Conservation (phyloP, 2,113 vertebrate species). For the Agapornis roseicollis region DNA sequence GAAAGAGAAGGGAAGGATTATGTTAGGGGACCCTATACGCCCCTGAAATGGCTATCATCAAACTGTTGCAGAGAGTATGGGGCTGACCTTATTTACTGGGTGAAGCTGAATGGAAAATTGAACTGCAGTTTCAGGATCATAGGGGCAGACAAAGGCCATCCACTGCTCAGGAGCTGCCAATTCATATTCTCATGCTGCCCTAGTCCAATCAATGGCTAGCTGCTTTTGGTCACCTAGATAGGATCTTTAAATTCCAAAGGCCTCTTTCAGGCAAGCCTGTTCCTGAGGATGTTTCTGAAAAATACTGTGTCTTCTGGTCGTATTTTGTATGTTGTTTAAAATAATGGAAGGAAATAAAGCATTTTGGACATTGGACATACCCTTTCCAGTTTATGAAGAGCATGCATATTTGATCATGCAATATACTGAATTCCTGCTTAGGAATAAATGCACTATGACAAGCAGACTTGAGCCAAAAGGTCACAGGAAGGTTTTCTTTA, state of each 20-base stretch:
- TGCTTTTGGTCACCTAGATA: neutral
- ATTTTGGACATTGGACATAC: neutral
- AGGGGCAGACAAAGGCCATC: constrained; percentile 4
- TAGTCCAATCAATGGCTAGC: neutral
- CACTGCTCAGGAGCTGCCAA: neutral
- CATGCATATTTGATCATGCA: neutral
- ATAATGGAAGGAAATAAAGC: neutral
- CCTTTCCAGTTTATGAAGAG: neutral
- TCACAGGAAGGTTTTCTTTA: neutral
- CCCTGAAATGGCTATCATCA: neutral
- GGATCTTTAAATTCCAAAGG: neutral
- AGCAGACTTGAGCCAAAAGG: neutral
- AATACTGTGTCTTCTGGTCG: neutral
- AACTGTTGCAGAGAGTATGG: neutral
- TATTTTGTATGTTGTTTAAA: neutral
- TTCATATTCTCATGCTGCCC: neutral
- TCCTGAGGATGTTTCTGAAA: neutral
- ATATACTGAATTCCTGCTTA: neutral
- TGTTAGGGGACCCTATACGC: neutral
- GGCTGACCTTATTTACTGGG: constrained; percentile 20
- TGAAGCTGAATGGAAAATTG: constrained; percentile 49
- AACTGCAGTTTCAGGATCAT: neutral
- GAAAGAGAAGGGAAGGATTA: neutral
- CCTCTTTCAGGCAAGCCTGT: neutral
- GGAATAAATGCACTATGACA: neutral